Conservation (phyloP, 2,888 invertebrate species). For the Cryptocephalus primarius region DNA sequence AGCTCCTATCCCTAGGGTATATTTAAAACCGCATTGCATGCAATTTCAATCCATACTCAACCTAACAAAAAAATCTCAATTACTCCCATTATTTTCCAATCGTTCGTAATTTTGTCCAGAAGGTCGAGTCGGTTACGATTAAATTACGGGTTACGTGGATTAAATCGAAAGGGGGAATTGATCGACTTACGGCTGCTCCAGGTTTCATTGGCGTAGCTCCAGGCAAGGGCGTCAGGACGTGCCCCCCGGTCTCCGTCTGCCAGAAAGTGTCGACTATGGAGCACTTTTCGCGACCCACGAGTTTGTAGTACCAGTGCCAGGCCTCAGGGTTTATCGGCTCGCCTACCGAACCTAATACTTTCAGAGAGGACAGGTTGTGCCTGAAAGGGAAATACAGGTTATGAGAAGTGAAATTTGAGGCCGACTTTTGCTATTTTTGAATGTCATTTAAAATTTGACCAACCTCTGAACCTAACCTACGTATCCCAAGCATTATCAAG, state of each 20-base stretch:
- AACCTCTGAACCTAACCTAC: too few species aligned
- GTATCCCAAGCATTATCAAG: too few species aligned
- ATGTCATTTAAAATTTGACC: too few species aligned
- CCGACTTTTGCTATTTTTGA: too few species aligned
- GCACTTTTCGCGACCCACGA: conserved; percentile 71
- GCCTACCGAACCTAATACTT: conserved; percentile 92
- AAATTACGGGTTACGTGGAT: not conserved
- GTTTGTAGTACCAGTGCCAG: conserved; percentile 90
- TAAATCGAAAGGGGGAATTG: too few species aligned
- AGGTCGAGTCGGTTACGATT: not conserved
- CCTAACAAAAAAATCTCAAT: too few species aligned
- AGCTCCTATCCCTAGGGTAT: too few species aligned
- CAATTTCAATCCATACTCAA: too few species aligned
- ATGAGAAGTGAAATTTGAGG: too few species aligned
- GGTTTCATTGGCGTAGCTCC: conserved; percentile 97
- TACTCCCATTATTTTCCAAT: too few species aligned
- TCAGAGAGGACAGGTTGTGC: conserved; percentile 51
- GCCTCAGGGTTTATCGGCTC: conserved; percentile 99
- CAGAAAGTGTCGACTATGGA: conserved; percentile 98
- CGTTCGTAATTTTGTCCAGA: too few species aligned
- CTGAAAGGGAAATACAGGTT: conserved; percentile 34
- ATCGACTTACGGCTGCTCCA: conserved; percentile 78
- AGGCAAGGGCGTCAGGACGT: conserved; percentile 90
- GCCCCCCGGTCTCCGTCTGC: conserved; percentile 99
- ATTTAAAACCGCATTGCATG: too few species aligned